Conservation (phyloP, 2,113 vertebrate genomes). For the Melanerpes formicivorus region DNA sequence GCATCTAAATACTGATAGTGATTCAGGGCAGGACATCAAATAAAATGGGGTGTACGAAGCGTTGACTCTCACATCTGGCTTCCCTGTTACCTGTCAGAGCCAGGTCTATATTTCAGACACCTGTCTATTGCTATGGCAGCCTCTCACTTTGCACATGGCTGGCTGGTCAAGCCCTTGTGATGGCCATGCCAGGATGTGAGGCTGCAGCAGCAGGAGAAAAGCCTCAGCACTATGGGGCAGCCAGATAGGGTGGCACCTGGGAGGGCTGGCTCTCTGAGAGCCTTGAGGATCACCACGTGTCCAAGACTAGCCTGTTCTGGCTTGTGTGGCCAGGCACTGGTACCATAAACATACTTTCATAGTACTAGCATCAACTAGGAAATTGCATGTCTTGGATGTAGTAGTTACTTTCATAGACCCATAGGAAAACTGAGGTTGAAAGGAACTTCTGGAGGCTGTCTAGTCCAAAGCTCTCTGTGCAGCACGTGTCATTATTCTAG, state of each 20-base stretch:
- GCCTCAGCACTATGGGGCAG: rapidly evolving
- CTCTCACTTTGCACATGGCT: not conserved
- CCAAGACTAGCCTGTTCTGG: not conserved
- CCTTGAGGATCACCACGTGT: rapidly evolving
- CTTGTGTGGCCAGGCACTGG: no score
- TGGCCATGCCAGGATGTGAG: rapidly evolving
- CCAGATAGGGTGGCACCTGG: not conserved
- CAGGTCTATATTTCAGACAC: not conserved
- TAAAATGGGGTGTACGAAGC: not conserved
- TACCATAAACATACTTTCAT: not conserved
- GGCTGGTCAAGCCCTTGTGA: not conserved
- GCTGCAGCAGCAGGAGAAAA: not conserved
- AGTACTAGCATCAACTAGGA: not conserved
- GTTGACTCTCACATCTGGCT: not conserved
- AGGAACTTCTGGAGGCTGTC: not conserved
- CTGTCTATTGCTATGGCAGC: rapidly evolving
- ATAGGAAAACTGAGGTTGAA: not conserved
- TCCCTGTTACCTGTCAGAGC: not conserved
- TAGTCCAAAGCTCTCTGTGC: not conserved
- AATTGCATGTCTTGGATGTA: not conserved
- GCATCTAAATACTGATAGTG: rapidly evolving
- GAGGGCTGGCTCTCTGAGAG: not conserved
- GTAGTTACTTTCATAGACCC: not conserved
- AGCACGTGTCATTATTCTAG: not conserved
- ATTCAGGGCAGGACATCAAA: not conserved